Evolutionary conservation across 2,113 vertebrate genomes (phyloP).

Genomic region (Panurus biarmicus): DNA sequence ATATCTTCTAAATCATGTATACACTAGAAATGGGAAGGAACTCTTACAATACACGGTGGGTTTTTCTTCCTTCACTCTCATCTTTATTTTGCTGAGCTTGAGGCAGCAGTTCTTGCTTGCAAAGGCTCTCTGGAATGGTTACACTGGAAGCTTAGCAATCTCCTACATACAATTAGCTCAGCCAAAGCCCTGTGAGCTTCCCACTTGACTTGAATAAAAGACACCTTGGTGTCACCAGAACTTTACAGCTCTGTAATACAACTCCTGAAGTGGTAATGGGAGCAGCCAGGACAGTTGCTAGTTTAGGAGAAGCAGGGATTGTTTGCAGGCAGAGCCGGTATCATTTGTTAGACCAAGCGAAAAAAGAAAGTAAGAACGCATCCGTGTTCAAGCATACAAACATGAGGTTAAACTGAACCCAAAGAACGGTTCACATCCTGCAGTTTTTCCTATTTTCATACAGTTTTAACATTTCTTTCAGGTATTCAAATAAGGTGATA

Average conservation of each 20-base stretch:
- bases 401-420: background rate
- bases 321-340: background rate
- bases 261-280: background rate
- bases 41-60: background rate
- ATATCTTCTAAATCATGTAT: background rate
- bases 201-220: background rate
- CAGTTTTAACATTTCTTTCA: background rate
- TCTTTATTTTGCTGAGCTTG: background rate
- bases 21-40: background rate
- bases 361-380: background rate
- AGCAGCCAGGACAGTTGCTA: background rate
- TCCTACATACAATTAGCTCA: background rate
- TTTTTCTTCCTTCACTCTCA: background rate
- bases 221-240: background rate
- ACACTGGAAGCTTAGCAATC: background rate
- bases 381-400: background rate
- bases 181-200: background rate
- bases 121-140: background rate
- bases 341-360: background rate
- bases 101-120: background rate
- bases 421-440: background rate
- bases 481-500: background rate
- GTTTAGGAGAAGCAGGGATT: background rate
- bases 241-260: background rate
- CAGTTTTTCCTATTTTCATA: background rate